Evolutionary conservation across 2,113 vertebrate genomes (phyloP).

Genomic region (Megatriorchis doriae): DNA sequence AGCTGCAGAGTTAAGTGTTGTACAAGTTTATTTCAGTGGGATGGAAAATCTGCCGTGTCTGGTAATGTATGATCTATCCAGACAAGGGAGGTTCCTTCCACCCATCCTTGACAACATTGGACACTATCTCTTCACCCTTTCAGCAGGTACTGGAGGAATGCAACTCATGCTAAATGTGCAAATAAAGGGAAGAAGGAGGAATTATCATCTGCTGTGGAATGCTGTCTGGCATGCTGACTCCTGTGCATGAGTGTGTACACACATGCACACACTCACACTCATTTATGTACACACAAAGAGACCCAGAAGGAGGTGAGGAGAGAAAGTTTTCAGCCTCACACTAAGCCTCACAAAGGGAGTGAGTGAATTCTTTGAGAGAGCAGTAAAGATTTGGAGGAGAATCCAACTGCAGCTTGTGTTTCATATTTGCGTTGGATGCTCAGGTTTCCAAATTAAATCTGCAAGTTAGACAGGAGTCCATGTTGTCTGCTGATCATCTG

Average conservation of each 20-base stretch:
- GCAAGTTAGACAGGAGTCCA: constrained; percentile 15
- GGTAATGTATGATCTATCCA: neutral
- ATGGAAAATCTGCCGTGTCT: neutral
- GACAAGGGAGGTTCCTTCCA: neutral
- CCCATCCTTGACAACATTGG: neutral
- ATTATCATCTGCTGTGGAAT: constrained; percentile 33
- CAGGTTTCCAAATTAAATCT: constrained; percentile 11
- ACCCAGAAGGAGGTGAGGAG: neutral
- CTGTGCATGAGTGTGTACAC: neutral
- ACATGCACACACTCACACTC: neutral
- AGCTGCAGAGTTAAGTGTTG: neutral
- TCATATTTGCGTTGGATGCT: neutral
- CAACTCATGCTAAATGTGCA: neutral
- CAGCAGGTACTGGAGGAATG: constrained; percentile 11
- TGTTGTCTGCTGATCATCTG: constrained; percentile 29
- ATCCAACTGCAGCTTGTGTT: neutral
- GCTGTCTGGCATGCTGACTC: constrained; percentile 8
- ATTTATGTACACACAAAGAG: constrained; percentile 27
- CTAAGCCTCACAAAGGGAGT: neutral
- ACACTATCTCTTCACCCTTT: neutral
- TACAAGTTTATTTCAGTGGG: neutral
- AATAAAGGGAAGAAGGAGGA: neutral
- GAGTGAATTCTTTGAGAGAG: neutral
- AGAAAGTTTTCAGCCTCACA: neutral
- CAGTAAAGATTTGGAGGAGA: neutral